phyloP scores from a whole-genome alignment of 2,888 invertebrate species.

The Cantharis rufa region DNA sequence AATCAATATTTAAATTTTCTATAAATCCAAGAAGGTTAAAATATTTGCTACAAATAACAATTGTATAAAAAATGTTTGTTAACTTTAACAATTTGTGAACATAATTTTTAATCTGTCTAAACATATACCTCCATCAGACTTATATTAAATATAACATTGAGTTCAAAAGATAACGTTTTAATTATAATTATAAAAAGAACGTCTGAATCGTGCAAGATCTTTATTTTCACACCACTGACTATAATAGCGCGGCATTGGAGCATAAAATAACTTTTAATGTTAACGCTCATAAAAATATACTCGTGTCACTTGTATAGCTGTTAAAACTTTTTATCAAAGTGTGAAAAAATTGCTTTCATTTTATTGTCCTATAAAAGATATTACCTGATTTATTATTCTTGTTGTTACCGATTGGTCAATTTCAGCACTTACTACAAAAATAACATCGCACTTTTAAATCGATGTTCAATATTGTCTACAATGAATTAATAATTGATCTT shows the following conservation, averaged over 20 bases:
- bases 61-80: background rate
- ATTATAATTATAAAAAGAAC: background rate
- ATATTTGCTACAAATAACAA: too few species aligned
- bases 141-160: background rate
- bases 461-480: background rate
- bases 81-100: background rate
- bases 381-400: background rate
- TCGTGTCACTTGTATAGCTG: constrained; percentile 6
- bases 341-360: constrained; percentile 10
- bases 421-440: background rate
- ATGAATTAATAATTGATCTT: background rate
- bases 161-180: background rate
- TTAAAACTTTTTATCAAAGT: constrained; percentile 12
- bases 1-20: too few species aligned
- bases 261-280: constrained; percentile 7
- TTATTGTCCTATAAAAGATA: constrained; percentile 8
- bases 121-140: background rate
- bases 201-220: background rate
- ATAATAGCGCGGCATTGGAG: background rate
- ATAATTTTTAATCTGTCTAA: background rate
- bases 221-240: constrained; percentile 2
- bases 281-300: constrained; percentile 12
- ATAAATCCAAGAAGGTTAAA: too few species aligned
- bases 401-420: background rate
- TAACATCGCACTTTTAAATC: background rate